Evolutionary conservation across 2,888 invertebrate genomes (phyloP).

Genomic region (Noctua janthina): DNA sequence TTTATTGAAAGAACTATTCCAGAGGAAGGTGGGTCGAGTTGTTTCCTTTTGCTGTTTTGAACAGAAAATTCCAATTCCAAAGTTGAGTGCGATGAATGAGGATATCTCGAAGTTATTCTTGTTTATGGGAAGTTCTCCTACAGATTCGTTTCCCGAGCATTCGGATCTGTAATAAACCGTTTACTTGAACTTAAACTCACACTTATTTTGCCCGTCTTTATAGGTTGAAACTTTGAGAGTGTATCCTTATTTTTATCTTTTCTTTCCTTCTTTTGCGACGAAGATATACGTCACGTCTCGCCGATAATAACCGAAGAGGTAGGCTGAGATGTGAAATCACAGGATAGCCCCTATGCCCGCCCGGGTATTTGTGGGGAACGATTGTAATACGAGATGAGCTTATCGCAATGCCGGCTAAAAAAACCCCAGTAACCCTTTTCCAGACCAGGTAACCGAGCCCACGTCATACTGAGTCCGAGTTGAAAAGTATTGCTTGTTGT

Average conservation of each 20-base stretch:
- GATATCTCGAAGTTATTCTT: conserved; percentile 47
- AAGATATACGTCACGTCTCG: conserved; percentile 15
- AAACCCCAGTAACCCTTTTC: conserved; percentile 32
- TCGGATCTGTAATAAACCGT: conserved; percentile 48
- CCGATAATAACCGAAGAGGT: conserved; percentile 1
- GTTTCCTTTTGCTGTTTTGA: conserved; percentile 40
- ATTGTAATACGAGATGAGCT: conserved; percentile 20
- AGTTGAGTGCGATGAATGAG: conserved; percentile 40
- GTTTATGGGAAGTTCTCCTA: conserved; percentile 41
- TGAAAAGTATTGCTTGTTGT: conserved; percentile 29
- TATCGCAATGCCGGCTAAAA: conserved; percentile 21
- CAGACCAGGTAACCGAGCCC: conserved; percentile 38
- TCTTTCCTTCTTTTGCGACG: neutral
- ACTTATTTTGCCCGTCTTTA: conserved; percentile 28
- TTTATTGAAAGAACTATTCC: conserved; percentile 19
- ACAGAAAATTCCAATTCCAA: conserved; percentile 33
- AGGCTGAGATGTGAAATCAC: conserved; percentile 10
- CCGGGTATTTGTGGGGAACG: conserved; percentile 1
- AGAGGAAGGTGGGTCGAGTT: conserved; percentile 29
- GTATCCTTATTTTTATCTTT: conserved; percentile 21
- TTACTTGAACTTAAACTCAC: conserved; percentile 42
- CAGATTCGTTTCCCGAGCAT: conserved; percentile 41
- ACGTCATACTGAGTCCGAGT: conserved; percentile 18
- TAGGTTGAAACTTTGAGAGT: conserved; percentile 21
- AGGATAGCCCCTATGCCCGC: neutral